phyloP scores from a whole-genome alignment of 2,797 vertebrate genomes.

The Tenualosa ilisha region DNA sequence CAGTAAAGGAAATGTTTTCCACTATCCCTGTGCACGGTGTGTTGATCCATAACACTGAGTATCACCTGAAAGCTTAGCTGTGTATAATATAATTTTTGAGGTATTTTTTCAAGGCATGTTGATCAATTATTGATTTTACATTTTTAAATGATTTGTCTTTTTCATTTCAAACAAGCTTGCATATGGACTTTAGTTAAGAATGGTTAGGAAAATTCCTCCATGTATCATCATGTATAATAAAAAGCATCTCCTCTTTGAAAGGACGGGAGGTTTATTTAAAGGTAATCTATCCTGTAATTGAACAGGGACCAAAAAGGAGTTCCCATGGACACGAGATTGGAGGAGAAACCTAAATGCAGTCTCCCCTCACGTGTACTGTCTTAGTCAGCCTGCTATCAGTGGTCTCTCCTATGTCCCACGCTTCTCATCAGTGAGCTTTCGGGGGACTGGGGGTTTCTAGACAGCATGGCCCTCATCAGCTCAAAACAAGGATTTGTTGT shows the following conservation, averaged over 20 bases:
- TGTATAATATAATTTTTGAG: not conserved
- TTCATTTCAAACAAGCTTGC: not conserved
- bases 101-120: not conserved
- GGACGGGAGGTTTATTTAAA: not conserved
- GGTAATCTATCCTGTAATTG: not conserved
- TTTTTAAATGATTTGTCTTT: not conserved
- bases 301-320: not conserved
- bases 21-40: too few species aligned
- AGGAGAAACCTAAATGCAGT: not conserved
- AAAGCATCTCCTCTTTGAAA: not conserved
- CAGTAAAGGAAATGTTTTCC: too few species aligned
- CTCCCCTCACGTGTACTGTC: not conserved
- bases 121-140: not conserved
- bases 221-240: not conserved
- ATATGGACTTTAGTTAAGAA: not conserved
- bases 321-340: not conserved
- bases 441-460: not conserved
- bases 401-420: not conserved
- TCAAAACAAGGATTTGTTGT: slow-evolving; percentile 14
- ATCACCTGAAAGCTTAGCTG: not conserved
- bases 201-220: not conserved
- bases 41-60: too few species aligned
- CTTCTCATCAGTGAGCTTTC: not conserved
- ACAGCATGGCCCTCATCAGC: slow-evolving; percentile 3
- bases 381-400: not conserved